phyloP scores from a whole-genome alignment of 2,113 vertebrate genomes.

The Heliornis fulica region DNA sequence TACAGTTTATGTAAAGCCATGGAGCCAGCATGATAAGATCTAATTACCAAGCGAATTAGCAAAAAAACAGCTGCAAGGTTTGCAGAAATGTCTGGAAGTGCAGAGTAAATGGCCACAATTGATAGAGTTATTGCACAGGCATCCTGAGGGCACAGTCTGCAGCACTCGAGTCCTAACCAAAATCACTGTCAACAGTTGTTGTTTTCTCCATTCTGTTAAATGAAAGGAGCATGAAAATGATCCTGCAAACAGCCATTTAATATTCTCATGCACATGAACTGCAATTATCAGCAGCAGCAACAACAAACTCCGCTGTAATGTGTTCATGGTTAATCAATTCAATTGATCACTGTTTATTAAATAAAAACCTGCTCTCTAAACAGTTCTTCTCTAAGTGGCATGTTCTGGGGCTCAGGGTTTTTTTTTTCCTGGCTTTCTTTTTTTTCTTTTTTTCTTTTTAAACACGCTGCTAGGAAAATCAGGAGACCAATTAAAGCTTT shows the following conservation, averaged over 20 bases:
- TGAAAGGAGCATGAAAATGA: constrained; percentile 32
- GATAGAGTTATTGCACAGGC: constrained; percentile 53
- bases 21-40: constrained; percentile 66
- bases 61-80: constrained; percentile 67
- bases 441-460: not conserved
- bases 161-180: constrained; percentile 32
- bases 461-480: constrained; percentile 10
- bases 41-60: constrained; percentile 64
- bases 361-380: constrained; percentile 76
- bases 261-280: constrained; percentile 30
- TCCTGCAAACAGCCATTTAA: constrained; percentile 45
- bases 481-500: constrained; percentile 56
- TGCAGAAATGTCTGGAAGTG: constrained; percentile 57
- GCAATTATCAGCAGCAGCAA: constrained; percentile 59
- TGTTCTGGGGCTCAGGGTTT: not conserved
- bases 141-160: constrained; percentile 57
- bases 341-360: constrained; percentile 78
- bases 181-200: constrained; percentile 38
- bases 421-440: not conserved
- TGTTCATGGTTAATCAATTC: constrained; percentile 74
- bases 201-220: constrained; percentile 40
- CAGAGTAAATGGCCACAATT: constrained; percentile 56
- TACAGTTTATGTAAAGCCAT: constrained; percentile 63
- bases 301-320: constrained; percentile 55
- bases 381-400: constrained; percentile 39